These are phyloP conservation scores for Lepidotrigona ventralis DNA, from an alignment of 1,140 invertebrate genomes.

Conservation along the genomic window DNA sequence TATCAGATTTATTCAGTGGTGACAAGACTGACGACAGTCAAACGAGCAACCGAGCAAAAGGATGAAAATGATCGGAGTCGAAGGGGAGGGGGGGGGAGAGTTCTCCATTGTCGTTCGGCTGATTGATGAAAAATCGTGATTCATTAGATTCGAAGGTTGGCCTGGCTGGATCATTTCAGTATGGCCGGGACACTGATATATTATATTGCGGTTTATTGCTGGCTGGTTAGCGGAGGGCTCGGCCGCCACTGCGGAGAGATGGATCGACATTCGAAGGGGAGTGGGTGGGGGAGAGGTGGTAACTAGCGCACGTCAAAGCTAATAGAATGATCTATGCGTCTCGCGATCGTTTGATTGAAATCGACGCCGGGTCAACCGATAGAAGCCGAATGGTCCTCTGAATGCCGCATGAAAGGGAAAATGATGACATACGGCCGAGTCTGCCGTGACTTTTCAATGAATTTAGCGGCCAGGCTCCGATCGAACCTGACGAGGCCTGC, in stretches of 20 bases:
- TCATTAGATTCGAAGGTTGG: constrained; percentile 8
- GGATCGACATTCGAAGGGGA: constrained; percentile 45
- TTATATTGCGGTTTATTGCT: constrained; percentile 51
- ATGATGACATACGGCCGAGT: constrained; percentile 38
- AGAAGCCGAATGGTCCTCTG: constrained; percentile 7
- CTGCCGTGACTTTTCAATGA: constrained; percentile 35
- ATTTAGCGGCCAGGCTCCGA: not conserved
- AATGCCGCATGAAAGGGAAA: constrained; percentile 23
- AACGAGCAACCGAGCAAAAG: too few relatives aligned
- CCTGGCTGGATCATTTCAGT: constrained; percentile 39
- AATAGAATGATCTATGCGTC: constrained; percentile 63
- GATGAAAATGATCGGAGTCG: not conserved
- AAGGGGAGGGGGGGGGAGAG: not conserved
- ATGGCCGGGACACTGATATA: constrained; percentile 48
- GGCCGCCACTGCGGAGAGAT: constrained; percentile 21
- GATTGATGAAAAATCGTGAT: constrained; percentile 51
- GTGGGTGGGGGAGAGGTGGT: constrained; percentile 22
- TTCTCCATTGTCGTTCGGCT: constrained; percentile 8
- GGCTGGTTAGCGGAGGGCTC: constrained; percentile 19
- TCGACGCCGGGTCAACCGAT: constrained; percentile 33
- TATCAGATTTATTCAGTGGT: too few relatives aligned
- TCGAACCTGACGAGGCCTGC: not conserved
- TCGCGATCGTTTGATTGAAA: constrained; percentile 59
- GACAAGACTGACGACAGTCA: too few relatives aligned
- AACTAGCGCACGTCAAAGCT: constrained; percentile 55